Percentiles rank a stretch among this genome's conserved stretches.
phyloP scores from a whole-genome alignment of 2,888 invertebrate species.

The Hetaerina titia region DNA sequence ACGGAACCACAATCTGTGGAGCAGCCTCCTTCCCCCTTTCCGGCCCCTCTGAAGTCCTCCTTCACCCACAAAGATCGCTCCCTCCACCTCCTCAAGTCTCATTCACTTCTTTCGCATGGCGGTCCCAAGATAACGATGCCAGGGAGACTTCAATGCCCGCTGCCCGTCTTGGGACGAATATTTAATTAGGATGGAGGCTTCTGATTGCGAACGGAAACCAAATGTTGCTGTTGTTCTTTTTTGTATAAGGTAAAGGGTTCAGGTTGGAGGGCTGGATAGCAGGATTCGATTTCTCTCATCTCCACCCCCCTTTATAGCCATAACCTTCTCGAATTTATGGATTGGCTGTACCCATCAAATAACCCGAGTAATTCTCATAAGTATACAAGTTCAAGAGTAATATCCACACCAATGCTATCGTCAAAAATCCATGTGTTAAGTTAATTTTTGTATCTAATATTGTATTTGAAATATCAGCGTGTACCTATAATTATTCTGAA shows the following conservation, averaged over 20 bases:
- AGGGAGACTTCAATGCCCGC: conserved; percentile 54
- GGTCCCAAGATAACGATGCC: conserved; percentile 47
- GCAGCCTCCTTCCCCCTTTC: neutral
- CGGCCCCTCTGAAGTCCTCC: neutral
- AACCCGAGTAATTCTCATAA: too few relatives aligned
- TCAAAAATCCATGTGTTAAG: too few relatives aligned
- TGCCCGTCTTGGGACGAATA: conserved; percentile 53
- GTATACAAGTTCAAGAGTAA: too few relatives aligned
- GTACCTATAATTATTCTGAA: too few relatives aligned
- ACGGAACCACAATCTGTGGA: conserved; percentile 49
- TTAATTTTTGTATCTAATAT: too few relatives aligned
- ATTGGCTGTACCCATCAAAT: too few relatives aligned
- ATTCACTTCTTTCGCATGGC: conserved; percentile 46
- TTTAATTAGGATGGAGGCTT: conserved; percentile 59
- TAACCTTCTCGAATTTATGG: too few relatives aligned
- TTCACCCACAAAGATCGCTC: neutral
- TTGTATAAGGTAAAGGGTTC: neutral
- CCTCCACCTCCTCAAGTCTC: neutral
- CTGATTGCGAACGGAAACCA: conserved; percentile 56
- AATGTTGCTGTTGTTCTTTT: neutral
- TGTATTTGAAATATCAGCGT: too few relatives aligned
- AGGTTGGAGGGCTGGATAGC: neutral
- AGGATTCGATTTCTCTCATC: neutral
- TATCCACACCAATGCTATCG: too few relatives aligned
- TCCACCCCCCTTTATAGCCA: too few relatives aligned